Evolutionary conservation across 1,140 invertebrate genomes (phyloP), one percentile per base, ranked within the genome.

Genomic region (Sitodiplosis mosellana): DNA sequence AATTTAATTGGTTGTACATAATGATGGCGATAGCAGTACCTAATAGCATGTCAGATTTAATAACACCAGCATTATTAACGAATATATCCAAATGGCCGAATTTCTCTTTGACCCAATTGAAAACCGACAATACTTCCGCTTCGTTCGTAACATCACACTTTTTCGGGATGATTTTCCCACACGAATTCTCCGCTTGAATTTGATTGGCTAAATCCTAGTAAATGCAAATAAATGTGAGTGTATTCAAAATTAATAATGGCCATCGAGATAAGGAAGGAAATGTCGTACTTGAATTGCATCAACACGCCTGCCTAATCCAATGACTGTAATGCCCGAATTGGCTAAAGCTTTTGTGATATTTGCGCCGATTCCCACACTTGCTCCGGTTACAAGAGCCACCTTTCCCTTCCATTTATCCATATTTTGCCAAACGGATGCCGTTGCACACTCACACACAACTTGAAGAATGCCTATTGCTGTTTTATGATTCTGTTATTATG

Each of bases 311-410:
- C 76, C 72, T 42, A 77, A 64, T 3, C 74, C 77, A 15, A 79
- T 61, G 2, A 79, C 76, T 45, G 64, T 65, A 66, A 80, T 69
- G 7, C 75, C 75, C 7, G 67, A 53, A 50, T 69, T 63, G 15
- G 69, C 67, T 40, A 78, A 57, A 2, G 53, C 48, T 45, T 63
- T 40, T 12, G 59, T 68, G 46, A 60, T 66, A 42, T 57, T 56
- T 6, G 69, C 69, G 3, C 78, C 78, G 33, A 80, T 80, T 2
- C 76, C 78, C 14, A 62, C 61, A n/a, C 75, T 77, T 2, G 77
- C 75, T 22, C 76, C 78, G 1, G 77, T 80, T 0, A 81, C 70
- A 17, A 81, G 61, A 1, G 75, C 77, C 27, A 80, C 69, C 51
- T 72, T 72, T 41, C 74, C 73, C 22, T 52, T 52, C 75, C 75